Evolutionary conservation across 2,797 vertebrate genomes (phyloP).

Genomic region (Myoxocephalus aenaeus): DNA sequence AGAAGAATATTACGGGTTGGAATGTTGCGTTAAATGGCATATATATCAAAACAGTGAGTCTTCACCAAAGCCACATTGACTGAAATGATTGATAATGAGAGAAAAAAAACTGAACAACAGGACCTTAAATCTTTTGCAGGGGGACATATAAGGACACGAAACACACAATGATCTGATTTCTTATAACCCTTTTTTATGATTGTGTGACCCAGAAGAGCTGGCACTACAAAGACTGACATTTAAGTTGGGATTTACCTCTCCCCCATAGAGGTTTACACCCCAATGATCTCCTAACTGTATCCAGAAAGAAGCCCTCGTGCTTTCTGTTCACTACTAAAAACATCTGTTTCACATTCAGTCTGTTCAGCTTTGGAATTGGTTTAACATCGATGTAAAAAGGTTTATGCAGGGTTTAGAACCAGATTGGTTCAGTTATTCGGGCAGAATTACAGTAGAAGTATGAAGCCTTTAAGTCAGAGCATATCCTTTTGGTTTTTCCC

Average conservation of each 20-base stretch:
- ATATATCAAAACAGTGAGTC: slow-evolving; percentile 40
- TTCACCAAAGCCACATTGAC: slow-evolving; percentile 46
- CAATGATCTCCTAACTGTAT: slow-evolving; percentile 65
- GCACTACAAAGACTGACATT: slow-evolving; percentile 46
- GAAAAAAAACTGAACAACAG: slow-evolving; percentile 15
- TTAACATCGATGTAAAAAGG: slow-evolving; percentile 72
- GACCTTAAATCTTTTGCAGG: slow-evolving; percentile 16
- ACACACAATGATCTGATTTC: slow-evolving; percentile 53
- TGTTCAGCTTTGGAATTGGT: slow-evolving; percentile 68
- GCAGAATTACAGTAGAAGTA: slow-evolving; percentile 56
- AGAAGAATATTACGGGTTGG: slow-evolving; percentile 33
- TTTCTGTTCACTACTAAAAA: slow-evolving; percentile 59
- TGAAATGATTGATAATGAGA: slow-evolving; percentile 50
- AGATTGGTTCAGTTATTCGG: slow-evolving; percentile 64
- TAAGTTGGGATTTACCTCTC: slow-evolving; percentile 70
- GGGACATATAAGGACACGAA: slow-evolving; percentile 58
- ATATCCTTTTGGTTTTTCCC: slow-evolving; percentile 52
- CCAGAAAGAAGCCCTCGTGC: slow-evolving; percentile 52
- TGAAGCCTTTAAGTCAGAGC: slow-evolving; percentile 57
- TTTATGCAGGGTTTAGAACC: slow-evolving; percentile 66
- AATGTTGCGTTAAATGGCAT: slow-evolving; percentile 31
- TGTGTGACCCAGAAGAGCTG: slow-evolving; percentile 54
- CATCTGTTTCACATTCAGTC: slow-evolving; percentile 79
- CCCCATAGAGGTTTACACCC: slow-evolving; percentile 70
- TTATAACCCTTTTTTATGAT: slow-evolving; percentile 58